Evolutionary conservation across 2,113 vertebrate genomes (phyloP).

Genomic region (Onychorhynchus coronatus): DNA sequence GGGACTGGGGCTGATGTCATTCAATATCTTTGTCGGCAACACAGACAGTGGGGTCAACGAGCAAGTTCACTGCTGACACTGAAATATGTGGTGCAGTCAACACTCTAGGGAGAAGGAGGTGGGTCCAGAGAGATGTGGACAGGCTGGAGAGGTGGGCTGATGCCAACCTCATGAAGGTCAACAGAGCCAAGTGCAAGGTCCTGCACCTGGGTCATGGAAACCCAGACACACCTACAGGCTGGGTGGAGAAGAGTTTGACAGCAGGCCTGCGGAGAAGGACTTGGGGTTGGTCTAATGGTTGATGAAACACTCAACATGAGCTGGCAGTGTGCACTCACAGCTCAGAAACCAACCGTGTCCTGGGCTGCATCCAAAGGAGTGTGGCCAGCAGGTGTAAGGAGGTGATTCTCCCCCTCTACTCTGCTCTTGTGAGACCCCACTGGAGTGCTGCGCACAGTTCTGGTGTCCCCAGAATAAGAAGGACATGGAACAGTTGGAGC

Average conservation of each 20-base stretch:
- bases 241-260: neutral
- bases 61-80: fast-evolving
- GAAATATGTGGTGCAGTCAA: neutral
- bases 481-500: neutral
- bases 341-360: neutral
- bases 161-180: neutral
- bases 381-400: neutral
- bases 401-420: neutral
- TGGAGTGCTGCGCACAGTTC: neutral
- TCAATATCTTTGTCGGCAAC: neutral
- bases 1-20: neutral
- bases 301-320: neutral
- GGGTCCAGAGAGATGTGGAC: neutral
- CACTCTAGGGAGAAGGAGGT: neutral
- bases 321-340: neutral
- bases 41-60: neutral
- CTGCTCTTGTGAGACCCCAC: neutral
- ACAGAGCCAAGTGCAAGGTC: neutral
- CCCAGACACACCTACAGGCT: fast-evolving
- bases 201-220: fast-evolving
- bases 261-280: neutral
- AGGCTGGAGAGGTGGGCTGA: neutral
- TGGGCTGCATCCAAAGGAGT: neutral
- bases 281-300: no score
- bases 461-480: neutral